phyloP scores from a whole-genome alignment of 2,888 invertebrate genomes.

The Dasypogon diadema region DNA sequence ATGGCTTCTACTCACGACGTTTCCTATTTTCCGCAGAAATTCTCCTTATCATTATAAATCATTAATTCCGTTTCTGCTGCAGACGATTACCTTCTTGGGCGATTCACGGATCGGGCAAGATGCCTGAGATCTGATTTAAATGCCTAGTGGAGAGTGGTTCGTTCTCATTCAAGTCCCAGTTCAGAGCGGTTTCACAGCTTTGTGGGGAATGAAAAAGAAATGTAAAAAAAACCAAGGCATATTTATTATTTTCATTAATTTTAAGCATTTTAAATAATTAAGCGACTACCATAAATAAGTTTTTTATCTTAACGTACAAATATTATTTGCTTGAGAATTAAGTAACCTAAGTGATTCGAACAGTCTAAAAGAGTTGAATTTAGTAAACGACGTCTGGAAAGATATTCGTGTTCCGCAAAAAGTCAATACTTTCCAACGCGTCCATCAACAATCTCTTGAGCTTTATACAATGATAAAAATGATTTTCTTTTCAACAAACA shows the following conservation, averaged over 20 bases:
- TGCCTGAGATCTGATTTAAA: too few species aligned
- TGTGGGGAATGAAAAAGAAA: too few species aligned
- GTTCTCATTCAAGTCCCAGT: too few species aligned
- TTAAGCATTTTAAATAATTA: slow-evolving; percentile 40
- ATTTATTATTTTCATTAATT: slow-evolving; percentile 29
- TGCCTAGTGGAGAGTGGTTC: too few species aligned
- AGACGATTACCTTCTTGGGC: too few species aligned
- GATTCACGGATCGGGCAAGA: too few species aligned
- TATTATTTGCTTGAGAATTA: slow-evolving; percentile 33
- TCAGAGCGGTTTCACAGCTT: too few species aligned
- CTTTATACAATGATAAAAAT: background rate
- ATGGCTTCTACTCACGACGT: too few species aligned
- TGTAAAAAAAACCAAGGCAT: slow-evolving; percentile 22
- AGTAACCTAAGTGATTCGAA: slow-evolving; percentile 39
- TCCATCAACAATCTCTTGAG: slow-evolving; percentile 7
- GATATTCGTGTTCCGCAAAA: background rate
- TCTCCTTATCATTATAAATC: too few species aligned
- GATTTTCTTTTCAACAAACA: background rate
- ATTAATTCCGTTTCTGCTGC: too few species aligned
- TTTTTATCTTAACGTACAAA: slow-evolving; percentile 20
- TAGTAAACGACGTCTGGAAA: slow-evolving; percentile 21
- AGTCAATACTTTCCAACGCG: background rate
- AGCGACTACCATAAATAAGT: slow-evolving; percentile 30
- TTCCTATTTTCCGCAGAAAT: too few species aligned
- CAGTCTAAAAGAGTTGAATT: slow-evolving; percentile 39